phyloP scores from a whole-genome alignment of 1,140 invertebrate genomes.

The Argopecten irradians region DNA sequence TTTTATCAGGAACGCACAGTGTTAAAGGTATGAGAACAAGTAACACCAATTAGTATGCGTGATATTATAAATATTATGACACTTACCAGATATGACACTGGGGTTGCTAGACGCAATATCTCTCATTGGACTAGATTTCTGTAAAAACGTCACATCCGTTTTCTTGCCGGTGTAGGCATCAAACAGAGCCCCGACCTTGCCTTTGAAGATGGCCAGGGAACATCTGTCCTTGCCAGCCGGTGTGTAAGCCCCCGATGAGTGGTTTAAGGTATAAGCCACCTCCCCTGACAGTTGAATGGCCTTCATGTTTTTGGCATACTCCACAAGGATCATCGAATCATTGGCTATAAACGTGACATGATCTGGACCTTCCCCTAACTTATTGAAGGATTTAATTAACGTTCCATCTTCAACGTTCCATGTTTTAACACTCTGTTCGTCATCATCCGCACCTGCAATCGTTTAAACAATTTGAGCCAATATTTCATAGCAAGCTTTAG shows the following conservation, averaged over 20 bases:
- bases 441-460: conserved; percentile 27
- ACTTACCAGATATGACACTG: background rate
- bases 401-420: conserved; percentile 42
- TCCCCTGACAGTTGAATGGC: background rate
- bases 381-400: conserved; percentile 31
- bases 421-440: conserved; percentile 41
- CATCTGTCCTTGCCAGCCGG: background rate
- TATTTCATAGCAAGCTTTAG: background rate
- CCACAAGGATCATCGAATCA: background rate
- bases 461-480: background rate
- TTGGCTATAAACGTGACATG: conserved; percentile 28
- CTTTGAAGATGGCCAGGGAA: background rate
- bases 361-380: conserved; percentile 37
- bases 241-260: background rate
- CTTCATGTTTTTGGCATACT: background rate
- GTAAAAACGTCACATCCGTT: background rate
- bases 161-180: background rate
- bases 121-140: background rate
- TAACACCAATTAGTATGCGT: no score
- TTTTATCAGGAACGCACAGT: no score
- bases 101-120: background rate
- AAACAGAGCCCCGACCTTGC: background rate
- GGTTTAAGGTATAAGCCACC: background rate
- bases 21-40: no score
- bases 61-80: no score